Base-by-base conservation (phyloP, 2,888 invertebrate species). In the Noctua janthina region DNA sequence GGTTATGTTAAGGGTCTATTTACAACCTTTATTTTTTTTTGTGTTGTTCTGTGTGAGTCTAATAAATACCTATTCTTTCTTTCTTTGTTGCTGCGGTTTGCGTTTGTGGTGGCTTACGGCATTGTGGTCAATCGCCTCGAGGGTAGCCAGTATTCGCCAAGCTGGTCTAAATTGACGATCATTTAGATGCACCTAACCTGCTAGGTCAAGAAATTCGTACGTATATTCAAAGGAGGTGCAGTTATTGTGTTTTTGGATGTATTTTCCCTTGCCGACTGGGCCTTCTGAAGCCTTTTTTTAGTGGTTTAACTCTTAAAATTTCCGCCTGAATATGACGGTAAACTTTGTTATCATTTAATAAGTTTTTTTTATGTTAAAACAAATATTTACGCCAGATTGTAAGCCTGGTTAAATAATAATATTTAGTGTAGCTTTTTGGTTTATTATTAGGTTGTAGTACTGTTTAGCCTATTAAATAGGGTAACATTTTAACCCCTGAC, bases 261-360 rank as follows among this genome's bases (percentile, higher is more conserved):
- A 46, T 7, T 51, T 67, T 39, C 11, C n/a, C 11, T 0, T 1
- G 3, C 2, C 13, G n/a, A 17, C 3, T 29, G n/a, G 13, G 0
- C 1, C 39, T 85, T 82, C 51, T 84, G 59, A 6, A 64, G 0
- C 15, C 0, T 46, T 35, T 39, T 13, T 66, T 20, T 20, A 5
- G 43, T 43, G 43, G 13, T 8, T 6, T 2, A 74, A 76, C 74
- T 68, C 74, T 66, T 51, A 56, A 81, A 54, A 82, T 72, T 64
- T 29, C 73, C 46, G 49, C 17, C 67, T 5, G n/a, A 64, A 74
- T 74, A 85, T 85, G 82, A 54, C 29, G 11, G 46, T 64, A 64
- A 74, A 82, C 68, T 68, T 67, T 51, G 82, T 85, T 82, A 82
- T 85, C 86, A 84, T 84, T 80, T 84, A 83, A 83, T 67, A 84